These are phyloP conservation scores for Aelia acuminata DNA, from an alignment of 2,888 invertebrate genomes.

Conservation along the genomic window DNA sequence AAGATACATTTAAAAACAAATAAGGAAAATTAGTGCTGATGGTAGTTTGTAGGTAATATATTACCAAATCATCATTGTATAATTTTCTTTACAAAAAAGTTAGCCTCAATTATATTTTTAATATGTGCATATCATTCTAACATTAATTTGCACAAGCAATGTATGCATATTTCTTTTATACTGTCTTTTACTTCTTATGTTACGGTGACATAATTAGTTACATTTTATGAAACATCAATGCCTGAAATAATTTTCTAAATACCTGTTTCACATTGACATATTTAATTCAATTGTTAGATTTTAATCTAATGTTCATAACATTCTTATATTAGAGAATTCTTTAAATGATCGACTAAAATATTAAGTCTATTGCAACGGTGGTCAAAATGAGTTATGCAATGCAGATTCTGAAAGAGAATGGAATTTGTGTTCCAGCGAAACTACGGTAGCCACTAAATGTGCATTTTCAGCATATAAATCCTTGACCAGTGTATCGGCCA, in stretches of 20 bases:
- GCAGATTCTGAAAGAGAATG: constrained; percentile 58
- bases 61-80: not conserved
- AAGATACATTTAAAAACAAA: not conserved
- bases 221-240: not conserved
- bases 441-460: constrained; percentile 77
- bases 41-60: not conserved
- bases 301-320: not conserved
- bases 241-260: not conserved
- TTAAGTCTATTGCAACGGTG: not conserved
- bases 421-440: constrained; percentile 53
- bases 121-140: not conserved
- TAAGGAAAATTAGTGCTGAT: not conserved
- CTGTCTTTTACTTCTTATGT: not conserved
- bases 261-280: not conserved
- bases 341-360: not conserved
- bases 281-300: not conserved
- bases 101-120: not conserved
- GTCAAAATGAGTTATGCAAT: constrained; percentile 57
- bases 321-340: not conserved
- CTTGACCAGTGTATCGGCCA: constrained; percentile 83
- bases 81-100: not conserved
- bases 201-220: not conserved
- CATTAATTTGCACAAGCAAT: not conserved
- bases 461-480: constrained; percentile 90
- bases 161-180: too few relatives aligned